Evolutionary conservation across 2,113 vertebrate genomes (phyloP).

Genomic region (Hyaena hyaena): DNA sequence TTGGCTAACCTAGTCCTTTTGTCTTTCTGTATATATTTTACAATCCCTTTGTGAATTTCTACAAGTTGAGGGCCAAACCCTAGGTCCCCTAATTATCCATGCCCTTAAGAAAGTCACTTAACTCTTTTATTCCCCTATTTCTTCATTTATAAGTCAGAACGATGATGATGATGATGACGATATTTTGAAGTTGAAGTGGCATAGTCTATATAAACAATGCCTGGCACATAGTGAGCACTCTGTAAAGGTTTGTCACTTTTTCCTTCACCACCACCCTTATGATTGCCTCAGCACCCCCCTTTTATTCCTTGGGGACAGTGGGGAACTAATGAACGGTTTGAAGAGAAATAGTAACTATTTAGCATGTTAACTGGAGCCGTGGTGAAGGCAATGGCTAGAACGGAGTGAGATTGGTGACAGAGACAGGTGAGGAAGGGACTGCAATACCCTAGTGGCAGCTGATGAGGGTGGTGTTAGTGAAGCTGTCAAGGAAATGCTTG

Average conservation of each 20-base stretch:
- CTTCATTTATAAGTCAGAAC: conserved; percentile 3
- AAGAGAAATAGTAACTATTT: conserved; percentile 13
- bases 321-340: neutral
- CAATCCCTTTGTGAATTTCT: neutral
- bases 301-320: neutral
- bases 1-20: neutral
- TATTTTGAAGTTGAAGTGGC: neutral
- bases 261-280: neutral
- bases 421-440: conserved; percentile 25
- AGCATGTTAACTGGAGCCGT: neutral
- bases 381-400: neutral
- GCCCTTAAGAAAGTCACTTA: neutral
- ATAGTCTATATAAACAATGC: neutral
- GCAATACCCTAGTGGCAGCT: neutral
- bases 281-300: neutral
- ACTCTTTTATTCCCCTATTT: neutral
- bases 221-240: neutral
- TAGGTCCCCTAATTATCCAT: neutral
- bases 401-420: neutral
- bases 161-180: neutral
- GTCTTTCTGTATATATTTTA: neutral
- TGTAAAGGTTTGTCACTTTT: neutral
- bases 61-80: neutral
- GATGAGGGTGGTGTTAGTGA: neutral
- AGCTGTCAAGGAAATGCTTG: neutral